A percentile compares a stretch with the other conserved stretches of the same genome.
These are phyloP conservation scores for Polypterus bichir DNA, from an alignment of 2,113 vertebrate genomes.

Conservation along the genomic window DNA sequence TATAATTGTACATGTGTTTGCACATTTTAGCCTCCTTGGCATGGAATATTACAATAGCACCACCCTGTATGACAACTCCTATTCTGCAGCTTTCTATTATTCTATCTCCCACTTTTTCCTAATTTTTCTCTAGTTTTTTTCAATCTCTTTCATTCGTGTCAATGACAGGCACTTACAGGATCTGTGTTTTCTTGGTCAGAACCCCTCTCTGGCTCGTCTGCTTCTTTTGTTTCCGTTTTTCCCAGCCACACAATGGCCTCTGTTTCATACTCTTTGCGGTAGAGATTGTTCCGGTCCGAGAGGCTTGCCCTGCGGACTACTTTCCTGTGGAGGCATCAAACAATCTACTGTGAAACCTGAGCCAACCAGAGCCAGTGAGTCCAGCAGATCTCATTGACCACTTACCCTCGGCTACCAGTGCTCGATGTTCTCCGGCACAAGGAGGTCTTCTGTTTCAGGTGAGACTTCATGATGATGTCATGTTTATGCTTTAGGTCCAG, in stretches of 20 bases:
- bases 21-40: no score
- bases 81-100: no score
- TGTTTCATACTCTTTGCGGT: slow-evolving; percentile 88
- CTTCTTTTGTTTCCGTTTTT: slow-evolving; percentile 46
- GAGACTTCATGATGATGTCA: slow-evolving; percentile 93
- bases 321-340: slow-evolving; percentile 53
- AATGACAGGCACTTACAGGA: slow-evolving; percentile 39
- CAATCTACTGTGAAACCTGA: no score
- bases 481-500: slow-evolving; percentile 93
- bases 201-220: slow-evolving; percentile 55
- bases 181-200: slow-evolving; percentile 74
- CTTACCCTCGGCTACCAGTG: slow-evolving; percentile 85
- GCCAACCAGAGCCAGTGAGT: no score
- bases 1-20: no score
- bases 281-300: slow-evolving; percentile 83
- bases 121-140: no score
- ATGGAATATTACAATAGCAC: no score
- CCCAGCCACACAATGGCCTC: slow-evolving; percentile 92
- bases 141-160: background rate
- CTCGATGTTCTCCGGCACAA: slow-evolving; percentile 86
- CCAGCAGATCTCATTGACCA: slow-evolving; percentile 3
- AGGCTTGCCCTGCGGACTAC: slow-evolving; percentile 90
- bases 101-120: no score
- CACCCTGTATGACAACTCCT: no score
- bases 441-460: slow-evolving; percentile 90